Evolutionary conservation across 2,113 vertebrate species (phyloP).

Genomic region (Xenopus laevis): DNA sequence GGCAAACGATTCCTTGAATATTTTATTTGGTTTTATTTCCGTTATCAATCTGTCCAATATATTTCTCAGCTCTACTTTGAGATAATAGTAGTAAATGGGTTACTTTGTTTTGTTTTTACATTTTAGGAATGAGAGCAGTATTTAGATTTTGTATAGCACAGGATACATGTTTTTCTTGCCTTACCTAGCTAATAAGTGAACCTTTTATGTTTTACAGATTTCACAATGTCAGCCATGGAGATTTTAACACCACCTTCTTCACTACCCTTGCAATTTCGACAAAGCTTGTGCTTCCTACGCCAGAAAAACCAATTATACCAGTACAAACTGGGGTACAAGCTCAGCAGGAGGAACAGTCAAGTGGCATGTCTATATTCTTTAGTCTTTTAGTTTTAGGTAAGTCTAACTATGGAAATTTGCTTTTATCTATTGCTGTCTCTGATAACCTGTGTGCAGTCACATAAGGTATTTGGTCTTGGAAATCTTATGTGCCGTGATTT

Average conservation of each 20-base stretch:
- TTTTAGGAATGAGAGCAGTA: too few relatives aligned
- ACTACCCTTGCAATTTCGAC: conserved; percentile 66
- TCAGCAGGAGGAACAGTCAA: conserved; percentile 96
- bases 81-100: too few relatives aligned
- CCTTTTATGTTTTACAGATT: conserved; percentile 56
- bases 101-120: too few relatives aligned
- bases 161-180: background rate
- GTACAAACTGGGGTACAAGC: conserved; percentile 92
- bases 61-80: too few relatives aligned
- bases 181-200: background rate
- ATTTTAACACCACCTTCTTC: conserved; percentile 74
- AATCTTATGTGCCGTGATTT: too few relatives aligned
- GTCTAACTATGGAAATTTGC: conserved; percentile 19
- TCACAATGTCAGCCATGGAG: conserved; percentile 69
- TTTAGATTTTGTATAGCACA: background rate
- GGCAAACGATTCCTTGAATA: too few relatives aligned
- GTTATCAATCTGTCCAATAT: too few relatives aligned
- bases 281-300: conserved; percentile 73
- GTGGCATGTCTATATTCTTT: conserved; percentile 97
- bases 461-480: too few relatives aligned
- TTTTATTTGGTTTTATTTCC: too few relatives aligned
- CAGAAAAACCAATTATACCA: conserved; percentile 84
- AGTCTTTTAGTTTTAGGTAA: conserved; percentile 92
- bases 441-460: too few relatives aligned
- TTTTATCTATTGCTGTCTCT: background rate